Evolutionary conservation across 2,797 vertebrate species (phyloP).

Genomic region (Crax fasciolata): DNA sequence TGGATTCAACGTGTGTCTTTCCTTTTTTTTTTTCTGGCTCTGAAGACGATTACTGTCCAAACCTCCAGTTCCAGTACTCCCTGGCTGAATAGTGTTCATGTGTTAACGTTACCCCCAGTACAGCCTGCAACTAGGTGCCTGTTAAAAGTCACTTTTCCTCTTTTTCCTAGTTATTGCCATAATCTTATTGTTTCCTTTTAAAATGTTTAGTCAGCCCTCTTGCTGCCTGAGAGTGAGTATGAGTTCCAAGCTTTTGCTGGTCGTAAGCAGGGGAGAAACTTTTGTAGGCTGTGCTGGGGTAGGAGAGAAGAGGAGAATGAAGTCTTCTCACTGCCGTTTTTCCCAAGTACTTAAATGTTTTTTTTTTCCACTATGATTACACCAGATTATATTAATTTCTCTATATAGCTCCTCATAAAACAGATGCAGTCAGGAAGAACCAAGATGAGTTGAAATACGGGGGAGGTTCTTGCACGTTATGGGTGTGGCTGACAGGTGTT

Average conservation of each 20-base stretch:
- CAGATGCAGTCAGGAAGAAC: background rate
- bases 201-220: background rate
- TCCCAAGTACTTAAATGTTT: background rate
- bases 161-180: background rate
- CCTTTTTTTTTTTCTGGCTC: background rate
- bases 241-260: background rate
- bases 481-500: background rate
- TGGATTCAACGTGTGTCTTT: background rate
- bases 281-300: background rate
- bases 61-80: background rate
- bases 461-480: background rate
- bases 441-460: background rate
- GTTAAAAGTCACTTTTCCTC: no score
- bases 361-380: background rate
- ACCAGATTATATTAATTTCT: background rate
- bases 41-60: background rate
- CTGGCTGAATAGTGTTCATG: background rate
- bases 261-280: background rate
- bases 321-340: fast-evolving
- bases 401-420: background rate
- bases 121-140: no score
- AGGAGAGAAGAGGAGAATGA: background rate
- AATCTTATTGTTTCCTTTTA: background rate
- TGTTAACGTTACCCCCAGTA: no score
- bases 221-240: background rate